Percentiles rank a stretch among this genome's conserved stretches.
phyloP scores from a whole-genome alignment of 2,888 invertebrate genomes.

The Hoplodrina ambigua region DNA sequence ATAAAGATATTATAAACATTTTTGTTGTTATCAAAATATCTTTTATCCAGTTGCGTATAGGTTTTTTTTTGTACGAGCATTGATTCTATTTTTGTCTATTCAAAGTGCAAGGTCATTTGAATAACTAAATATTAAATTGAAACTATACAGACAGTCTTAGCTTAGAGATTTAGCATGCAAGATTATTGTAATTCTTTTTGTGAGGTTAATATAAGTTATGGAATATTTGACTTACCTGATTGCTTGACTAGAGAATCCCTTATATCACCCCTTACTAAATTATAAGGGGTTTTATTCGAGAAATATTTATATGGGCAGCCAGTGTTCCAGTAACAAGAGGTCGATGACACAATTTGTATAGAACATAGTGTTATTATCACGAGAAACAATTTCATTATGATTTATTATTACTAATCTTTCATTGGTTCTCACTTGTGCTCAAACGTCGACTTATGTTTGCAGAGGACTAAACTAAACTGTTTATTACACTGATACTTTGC shows the following conservation, averaged over 20 bases:
- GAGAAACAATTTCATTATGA: constrained; percentile 66
- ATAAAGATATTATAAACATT: no score
- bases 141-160: no score
- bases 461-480: constrained; percentile 51
- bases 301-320: constrained; percentile 83
- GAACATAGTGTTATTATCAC: constrained; percentile 58
- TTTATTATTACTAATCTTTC: constrained; percentile 28
- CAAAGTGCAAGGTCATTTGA: no score
- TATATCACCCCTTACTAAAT: constrained; percentile 79
- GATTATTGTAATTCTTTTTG: no score
- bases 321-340: constrained; percentile 82
- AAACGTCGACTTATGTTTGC: constrained; percentile 47
- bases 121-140: no score
- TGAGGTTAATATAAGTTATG: no score
- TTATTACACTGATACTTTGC: constrained; percentile 6
- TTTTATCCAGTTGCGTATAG: no score
- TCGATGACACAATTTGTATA: constrained; percentile 62
- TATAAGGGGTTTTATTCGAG: constrained; percentile 79
- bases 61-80: no score
- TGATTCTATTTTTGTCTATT: no score
- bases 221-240: not conserved
- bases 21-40: no score
- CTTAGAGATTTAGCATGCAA: no score
- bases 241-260: constrained; percentile 74
- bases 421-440: constrained; percentile 74